Evolutionary conservation across 1,140 invertebrate species (phyloP).

Genomic region (Bacillus rossius): DNA sequence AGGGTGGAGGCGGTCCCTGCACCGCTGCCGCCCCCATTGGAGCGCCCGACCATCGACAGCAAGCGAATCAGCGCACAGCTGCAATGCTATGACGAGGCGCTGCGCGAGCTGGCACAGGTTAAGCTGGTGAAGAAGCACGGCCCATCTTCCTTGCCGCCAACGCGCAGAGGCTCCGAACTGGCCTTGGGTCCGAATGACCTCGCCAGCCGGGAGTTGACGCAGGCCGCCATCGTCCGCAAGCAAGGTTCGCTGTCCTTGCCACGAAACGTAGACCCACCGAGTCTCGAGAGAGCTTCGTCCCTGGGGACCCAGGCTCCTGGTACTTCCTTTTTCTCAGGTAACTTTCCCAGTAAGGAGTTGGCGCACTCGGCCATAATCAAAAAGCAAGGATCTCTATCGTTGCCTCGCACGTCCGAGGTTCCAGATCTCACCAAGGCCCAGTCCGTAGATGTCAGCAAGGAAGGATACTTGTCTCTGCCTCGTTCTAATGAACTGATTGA

Average conservation of each 20-base stretch:
- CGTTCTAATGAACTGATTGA: constrained; percentile 17
- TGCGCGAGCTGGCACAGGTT: constrained; percentile 26
- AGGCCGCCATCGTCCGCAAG: constrained; percentile 14
- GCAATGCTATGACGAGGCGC: constrained; percentile 31
- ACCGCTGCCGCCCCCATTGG: neutral
- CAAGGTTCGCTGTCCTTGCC: constrained; percentile 11
- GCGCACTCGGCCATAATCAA: constrained; percentile 4
- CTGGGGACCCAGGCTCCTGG: neutral
- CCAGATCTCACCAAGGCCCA: neutral
- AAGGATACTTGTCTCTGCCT: constrained; percentile 16
- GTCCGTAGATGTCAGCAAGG: neutral
- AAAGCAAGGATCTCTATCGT: constrained; percentile 1
- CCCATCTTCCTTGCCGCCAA: constrained; percentile 4
- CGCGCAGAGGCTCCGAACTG: neutral
- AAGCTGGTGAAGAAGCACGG: constrained; percentile 11
- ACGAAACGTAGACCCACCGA: neutral
- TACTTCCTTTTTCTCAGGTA: neutral
- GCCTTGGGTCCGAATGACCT: constrained; percentile 17
- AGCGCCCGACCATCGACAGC: constrained; percentile 16
- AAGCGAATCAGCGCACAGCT: constrained; percentile 29
- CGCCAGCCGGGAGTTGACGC: constrained; percentile 27
- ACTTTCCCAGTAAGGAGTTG: neutral
- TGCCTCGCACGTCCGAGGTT: neutral
- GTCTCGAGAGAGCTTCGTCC: neutral
- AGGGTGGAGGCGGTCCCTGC: neutral